These are phyloP conservation scores for Scytalopus superciliaris DNA, from an alignment of 2,113 vertebrate species.

Conservation along the genomic window DNA sequence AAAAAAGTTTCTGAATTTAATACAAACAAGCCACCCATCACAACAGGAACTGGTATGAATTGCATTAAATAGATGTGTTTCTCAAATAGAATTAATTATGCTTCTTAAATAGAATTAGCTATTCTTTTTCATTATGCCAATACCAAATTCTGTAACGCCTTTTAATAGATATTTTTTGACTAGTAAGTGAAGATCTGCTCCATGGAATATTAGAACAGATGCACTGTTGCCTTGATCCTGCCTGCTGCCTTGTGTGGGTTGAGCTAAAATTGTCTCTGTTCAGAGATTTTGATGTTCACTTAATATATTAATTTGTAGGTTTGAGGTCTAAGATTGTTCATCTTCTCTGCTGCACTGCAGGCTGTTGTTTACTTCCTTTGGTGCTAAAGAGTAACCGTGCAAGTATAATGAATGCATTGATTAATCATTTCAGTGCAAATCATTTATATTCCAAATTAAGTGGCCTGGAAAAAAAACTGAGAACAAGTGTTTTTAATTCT, in stretches of 20 bases:
- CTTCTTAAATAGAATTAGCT: not conserved
- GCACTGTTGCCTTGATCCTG: not conserved
- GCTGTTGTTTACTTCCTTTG: slow-evolving; percentile 38
- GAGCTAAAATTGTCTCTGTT: slow-evolving; percentile 1
- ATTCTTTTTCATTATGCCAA: not conserved
- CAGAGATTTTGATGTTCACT: not conserved
- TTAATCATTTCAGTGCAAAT: slow-evolving; percentile 44
- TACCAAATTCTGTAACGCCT: not conserved
- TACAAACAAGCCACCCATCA: not conserved
- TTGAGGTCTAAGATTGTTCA: not conserved
- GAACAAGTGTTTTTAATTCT: not conserved
- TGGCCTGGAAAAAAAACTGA: not conserved
- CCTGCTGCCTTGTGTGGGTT: slow-evolving; percentile 11
- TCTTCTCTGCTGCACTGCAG: slow-evolving; percentile 8
- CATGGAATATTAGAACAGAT: not conserved
- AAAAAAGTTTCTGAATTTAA: not conserved
- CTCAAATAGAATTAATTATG: not conserved
- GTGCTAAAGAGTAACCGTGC: not conserved
- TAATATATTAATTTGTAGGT: slow-evolving; percentile 27
- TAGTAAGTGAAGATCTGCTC: not conserved
- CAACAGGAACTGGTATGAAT: not conserved
- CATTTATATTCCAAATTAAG: slow-evolving; percentile 8
- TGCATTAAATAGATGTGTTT: not conserved
- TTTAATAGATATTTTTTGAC: not conserved
- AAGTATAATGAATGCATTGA: slow-evolving; percentile 35